Percentiles rank a stretch among this genome's conserved stretches.
These are phyloP conservation scores for Dicroscelio sp. DNA, from an alignment of 2,888 invertebrate species.

Conservation along the genomic window DNA sequence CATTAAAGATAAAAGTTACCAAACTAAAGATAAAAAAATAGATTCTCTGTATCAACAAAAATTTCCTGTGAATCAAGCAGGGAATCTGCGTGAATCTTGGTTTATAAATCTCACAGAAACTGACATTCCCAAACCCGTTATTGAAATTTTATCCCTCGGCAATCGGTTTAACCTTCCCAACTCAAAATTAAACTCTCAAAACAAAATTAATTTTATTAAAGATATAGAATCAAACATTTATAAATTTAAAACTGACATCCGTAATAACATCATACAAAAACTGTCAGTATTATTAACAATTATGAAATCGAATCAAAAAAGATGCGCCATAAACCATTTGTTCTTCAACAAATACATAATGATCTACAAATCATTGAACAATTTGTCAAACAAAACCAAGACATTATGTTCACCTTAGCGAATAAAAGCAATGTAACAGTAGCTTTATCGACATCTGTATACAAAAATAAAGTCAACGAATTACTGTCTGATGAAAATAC, in stretches of 20 bases:
- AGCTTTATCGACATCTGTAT: neutral
- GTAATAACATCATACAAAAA: neutral
- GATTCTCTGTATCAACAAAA: no score
- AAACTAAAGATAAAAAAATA: no score
- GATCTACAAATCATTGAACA: neutral
- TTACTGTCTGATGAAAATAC: neutral
- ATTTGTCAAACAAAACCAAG: neutral
- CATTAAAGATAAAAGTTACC: no score
- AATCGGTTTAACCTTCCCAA: neutral
- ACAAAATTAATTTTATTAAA: no score
- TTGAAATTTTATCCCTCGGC: neutral
- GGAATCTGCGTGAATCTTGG: no score
- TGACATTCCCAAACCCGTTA: neutral
- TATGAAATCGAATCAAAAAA: neutral
- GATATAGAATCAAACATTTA: no score
- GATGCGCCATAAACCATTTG: neutral
- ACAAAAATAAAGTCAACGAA: neutral
- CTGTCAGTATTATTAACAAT: neutral
- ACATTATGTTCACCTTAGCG: neutral
- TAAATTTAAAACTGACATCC: no score
- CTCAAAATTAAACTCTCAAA: no score
- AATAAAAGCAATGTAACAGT: neutral
- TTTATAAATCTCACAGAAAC: neutral
- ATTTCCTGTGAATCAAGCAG: no score
- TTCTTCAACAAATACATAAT: neutral